Conservation (phyloP, 2,797 vertebrate species). For the Leptodactylus fallax region DNA sequence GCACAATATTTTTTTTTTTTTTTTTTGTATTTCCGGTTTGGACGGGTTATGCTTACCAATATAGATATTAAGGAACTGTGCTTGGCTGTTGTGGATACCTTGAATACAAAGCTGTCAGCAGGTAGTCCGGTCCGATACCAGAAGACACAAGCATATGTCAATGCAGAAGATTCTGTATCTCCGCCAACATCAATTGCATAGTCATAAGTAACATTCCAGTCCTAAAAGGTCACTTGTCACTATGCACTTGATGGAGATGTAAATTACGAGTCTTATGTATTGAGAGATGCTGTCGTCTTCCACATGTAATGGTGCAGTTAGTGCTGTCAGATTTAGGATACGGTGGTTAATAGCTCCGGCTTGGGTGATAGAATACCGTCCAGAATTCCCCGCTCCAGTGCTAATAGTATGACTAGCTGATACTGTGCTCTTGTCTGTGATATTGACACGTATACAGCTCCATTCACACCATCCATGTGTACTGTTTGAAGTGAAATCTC, state of each 20-base stretch:
- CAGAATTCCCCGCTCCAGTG: no score
- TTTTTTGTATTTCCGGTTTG: no score
- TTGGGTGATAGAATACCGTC: background rate
- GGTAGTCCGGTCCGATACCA: background rate
- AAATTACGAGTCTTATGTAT: background rate
- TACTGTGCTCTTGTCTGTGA: background rate
- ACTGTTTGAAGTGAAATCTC: conserved; percentile 2
- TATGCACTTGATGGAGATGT: background rate
- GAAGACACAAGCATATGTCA: background rate
- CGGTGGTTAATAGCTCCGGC: no score
- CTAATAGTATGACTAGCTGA: background rate
- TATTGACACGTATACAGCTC: background rate
- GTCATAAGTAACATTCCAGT: background rate
- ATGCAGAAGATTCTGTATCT: background rate
- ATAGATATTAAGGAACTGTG: background rate
- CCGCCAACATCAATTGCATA: background rate
- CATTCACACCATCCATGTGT: conserved; percentile 8
- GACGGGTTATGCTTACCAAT: background rate
- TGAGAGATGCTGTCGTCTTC: background rate
- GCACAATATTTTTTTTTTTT: no score
- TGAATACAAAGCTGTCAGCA: background rate
- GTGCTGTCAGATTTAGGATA: background rate
- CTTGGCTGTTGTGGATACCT: background rate
- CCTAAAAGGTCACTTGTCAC: background rate
- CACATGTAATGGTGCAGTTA: background rate